A percentile compares a stretch with the other conserved stretches of the same genome.
These are phyloP conservation scores for Bombyx huttoni DNA, from an alignment of 2,888 invertebrate genomes.

Conservation along the genomic window DNA sequence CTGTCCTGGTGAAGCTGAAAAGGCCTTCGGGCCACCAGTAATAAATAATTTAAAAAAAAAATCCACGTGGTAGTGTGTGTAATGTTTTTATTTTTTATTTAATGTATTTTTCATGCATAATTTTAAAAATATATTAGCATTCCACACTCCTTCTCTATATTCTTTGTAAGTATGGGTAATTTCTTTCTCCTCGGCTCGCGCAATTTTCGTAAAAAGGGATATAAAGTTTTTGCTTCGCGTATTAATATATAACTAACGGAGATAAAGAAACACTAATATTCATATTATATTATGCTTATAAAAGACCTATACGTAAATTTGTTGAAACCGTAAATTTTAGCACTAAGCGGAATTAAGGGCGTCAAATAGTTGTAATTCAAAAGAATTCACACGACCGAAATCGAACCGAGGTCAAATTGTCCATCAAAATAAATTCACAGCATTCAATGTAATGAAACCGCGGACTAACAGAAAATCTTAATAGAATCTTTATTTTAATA, in stretches of 20 bases:
- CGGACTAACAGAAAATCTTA: conserved; percentile 36
- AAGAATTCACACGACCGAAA: conserved; percentile 19
- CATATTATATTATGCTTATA: not conserved
- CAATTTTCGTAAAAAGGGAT: not conserved
- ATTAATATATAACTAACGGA: not conserved
- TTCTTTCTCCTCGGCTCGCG: too few relatives aligned
- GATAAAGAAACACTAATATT: not conserved
- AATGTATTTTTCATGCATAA: too few relatives aligned
- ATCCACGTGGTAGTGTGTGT: too few relatives aligned
- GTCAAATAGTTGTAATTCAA: conserved; percentile 13
- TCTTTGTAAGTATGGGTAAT: too few relatives aligned
- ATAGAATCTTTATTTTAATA: conserved; percentile 49
- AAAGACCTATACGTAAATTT: not conserved
- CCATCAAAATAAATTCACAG: conserved; percentile 46
- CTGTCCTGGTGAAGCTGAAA: too few relatives aligned
- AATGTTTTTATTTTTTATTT: too few relatives aligned
- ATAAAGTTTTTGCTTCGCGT: not conserved
- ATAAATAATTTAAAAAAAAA: too few relatives aligned
- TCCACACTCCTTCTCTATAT: too few relatives aligned
- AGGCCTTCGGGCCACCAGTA: too few relatives aligned
- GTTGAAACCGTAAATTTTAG: conserved; percentile 9
- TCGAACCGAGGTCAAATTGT: conserved; percentile 34
- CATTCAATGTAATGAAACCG: conserved; percentile 32
- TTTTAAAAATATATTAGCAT: too few relatives aligned
- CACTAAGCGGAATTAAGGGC: conserved; percentile 15